These are phyloP conservation scores for Conchocele bisecta DNA, from an alignment of 2,888 invertebrate genomes.

Conservation along the genomic window DNA sequence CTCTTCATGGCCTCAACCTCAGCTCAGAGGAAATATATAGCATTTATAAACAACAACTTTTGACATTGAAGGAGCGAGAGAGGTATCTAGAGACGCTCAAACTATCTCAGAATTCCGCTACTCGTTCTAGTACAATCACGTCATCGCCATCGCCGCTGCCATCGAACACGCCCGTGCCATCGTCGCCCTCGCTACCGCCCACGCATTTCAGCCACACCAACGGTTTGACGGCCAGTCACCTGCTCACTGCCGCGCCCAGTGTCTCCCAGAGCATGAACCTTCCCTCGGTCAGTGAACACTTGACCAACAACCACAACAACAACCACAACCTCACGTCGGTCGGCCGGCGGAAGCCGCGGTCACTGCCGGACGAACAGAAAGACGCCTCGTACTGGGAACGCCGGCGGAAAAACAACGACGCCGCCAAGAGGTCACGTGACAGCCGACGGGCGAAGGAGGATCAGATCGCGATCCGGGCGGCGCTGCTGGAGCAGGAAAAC, in stretches of 20 bases:
- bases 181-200: conserved; percentile 47
- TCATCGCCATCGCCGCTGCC: conserved; percentile 26
- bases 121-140: conserved; percentile 38
- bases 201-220: conserved; percentile 36
- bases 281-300: conserved; percentile 4
- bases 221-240: conserved; percentile 28
- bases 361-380: conserved; percentile 83
- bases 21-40: conserved; percentile 75
- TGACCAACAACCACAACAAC: conserved; percentile 12
- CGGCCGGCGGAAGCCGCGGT: conserved; percentile 70
- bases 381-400: conserved; percentile 95
- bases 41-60: conserved; percentile 75
- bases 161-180: conserved; percentile 32
- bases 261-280: conserved; percentile 15
- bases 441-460: conserved; percentile 95
- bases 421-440: conserved; percentile 96
- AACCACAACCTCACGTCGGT: conserved; percentile 34
- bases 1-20: conserved; percentile 64
- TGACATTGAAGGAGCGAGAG: conserved; percentile 67
- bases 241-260: conserved; percentile 20
- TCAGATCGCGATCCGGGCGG: conserved; percentile 94
- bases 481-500: conserved; percentile 93
- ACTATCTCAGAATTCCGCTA: conserved; percentile 43
- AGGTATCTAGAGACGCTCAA: conserved; percentile 58
- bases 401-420: conserved; percentile 95